Base-by-base conservation (phyloP, 2,888 invertebrate genomes). In the Phalera bucephala region DNA sequence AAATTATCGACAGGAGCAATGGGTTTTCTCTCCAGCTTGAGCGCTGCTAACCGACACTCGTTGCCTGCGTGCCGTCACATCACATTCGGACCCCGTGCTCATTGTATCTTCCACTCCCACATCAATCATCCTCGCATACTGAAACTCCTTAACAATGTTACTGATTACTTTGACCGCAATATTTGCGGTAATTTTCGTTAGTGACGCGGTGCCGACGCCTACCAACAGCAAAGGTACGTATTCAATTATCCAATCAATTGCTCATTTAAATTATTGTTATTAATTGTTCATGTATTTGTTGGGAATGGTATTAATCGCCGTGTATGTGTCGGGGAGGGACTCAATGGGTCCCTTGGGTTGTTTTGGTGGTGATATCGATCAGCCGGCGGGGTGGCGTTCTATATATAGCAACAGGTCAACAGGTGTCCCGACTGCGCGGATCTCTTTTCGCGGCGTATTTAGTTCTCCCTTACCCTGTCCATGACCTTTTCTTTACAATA, bases 371-470 rank as follows among this genome's bases (percentile, higher is more conserved):
- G 31, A 47, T 84, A 86, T 85, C 69, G 85, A 87, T 86, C 69
- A 62, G 45, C 33, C 40, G 31, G 53, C 60, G 64, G 67, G 64
- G 56, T 66, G 55, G 64, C 68, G 72, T 62, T 81, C 86, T 86
- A 84, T 76, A 75, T 80, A 77, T 87, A 87, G 84, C 89, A 88
- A 87, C 89, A 87, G 80, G 87, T 87, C 80, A 58, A 67, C 66
- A 58, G 61, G 59, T 59, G 64, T 70, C 70, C 72, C 33, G 35
- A 59, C 61, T 64, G 70, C 73, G 71, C 78, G 64, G 57, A 46
- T 60, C 49, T 46, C 38, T 56, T 52, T 45, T 31, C 60, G 54
- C 68, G 80, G 69, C 82, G 85, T 79, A n/a, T n/a, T n/a, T n/a
- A n/a, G n/a, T n/a, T n/a, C 3, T 9, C 28, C 39, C 40, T 67